These are phyloP conservation scores for Myotis pilosus DNA, from an alignment of 2,797 vertebrate genomes.

Conservation along the genomic window DNA sequence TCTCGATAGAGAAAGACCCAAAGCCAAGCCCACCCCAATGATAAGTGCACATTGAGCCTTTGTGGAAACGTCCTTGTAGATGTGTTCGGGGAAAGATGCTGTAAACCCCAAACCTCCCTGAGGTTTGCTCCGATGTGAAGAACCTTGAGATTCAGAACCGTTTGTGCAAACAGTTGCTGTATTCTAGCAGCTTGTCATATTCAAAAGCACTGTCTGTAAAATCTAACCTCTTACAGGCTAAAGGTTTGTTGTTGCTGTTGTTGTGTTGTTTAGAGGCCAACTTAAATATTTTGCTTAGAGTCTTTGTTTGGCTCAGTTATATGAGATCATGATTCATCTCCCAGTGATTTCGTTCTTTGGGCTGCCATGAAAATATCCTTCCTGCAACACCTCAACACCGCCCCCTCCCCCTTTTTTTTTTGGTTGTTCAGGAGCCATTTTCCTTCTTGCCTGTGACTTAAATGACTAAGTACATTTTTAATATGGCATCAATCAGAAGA, in stretches of 20 bases:
- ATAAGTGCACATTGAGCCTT: slow-evolving; percentile 53
- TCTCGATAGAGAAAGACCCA: slow-evolving; percentile 52
- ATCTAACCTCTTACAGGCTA: slow-evolving; percentile 19
- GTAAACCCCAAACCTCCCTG: slow-evolving; percentile 40
- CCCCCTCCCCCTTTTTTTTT: slow-evolving; percentile 26
- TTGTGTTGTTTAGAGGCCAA: slow-evolving; percentile 58
- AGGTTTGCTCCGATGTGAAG: slow-evolving; percentile 60
- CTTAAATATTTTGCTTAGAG: slow-evolving; percentile 62
- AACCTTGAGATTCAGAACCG: slow-evolving; percentile 62
- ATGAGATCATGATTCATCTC: slow-evolving; percentile 55
- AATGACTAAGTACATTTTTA: slow-evolving; percentile 79
- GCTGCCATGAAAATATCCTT: slow-evolving; percentile 76
- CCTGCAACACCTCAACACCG: slow-evolving; percentile 63
- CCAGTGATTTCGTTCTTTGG: slow-evolving; percentile 61
- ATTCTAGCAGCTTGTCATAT: slow-evolving; percentile 60
- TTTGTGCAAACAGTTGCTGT: slow-evolving; percentile 63
- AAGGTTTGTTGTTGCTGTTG: slow-evolving; percentile 23
- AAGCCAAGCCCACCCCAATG: slow-evolving; percentile 58
- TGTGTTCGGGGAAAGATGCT: slow-evolving; percentile 13
- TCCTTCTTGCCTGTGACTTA: slow-evolving; percentile 81
- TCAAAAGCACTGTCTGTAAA: slow-evolving; percentile 60
- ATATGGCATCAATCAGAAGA: slow-evolving; percentile 57
- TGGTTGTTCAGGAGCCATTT: slow-evolving; percentile 85
- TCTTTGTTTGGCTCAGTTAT: slow-evolving; percentile 69
- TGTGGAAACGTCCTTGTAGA: slow-evolving; percentile 35